Percentiles rank a stretch among this genome's conserved stretches.
Conservation (phyloP, 2,888 invertebrate genomes). For the Theodoxus fluviatilis region DNA sequence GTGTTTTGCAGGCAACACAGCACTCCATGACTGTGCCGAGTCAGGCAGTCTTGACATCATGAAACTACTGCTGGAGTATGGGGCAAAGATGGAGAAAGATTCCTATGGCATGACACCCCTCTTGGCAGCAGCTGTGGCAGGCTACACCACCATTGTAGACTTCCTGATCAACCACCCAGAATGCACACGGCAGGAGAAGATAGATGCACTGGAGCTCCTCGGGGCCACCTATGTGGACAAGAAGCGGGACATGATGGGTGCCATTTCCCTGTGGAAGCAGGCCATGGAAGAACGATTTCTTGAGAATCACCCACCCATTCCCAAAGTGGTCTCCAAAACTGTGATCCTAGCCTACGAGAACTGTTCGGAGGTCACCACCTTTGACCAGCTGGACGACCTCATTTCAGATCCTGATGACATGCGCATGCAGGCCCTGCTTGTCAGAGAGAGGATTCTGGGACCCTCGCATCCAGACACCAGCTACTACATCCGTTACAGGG, state of each 20-base stretch:
- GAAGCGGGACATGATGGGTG: slow-evolving; percentile 86
- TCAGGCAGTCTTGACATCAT: slow-evolving; percentile 92
- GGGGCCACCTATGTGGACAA: slow-evolving; percentile 98
- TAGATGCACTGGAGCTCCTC: slow-evolving; percentile 88
- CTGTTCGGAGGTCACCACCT: slow-evolving; percentile 81
- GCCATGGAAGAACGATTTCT: slow-evolving; percentile 78
- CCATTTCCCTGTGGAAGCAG: slow-evolving; percentile 85
- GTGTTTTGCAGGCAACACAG: slow-evolving; percentile 85
- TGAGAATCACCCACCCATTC: slow-evolving; percentile 66
- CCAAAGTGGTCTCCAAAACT: slow-evolving; percentile 76
- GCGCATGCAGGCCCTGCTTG: slow-evolving; percentile 87
- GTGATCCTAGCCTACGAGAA: slow-evolving; percentile 88
- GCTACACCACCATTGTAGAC: slow-evolving; percentile 91
- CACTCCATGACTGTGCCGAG: slow-evolving; percentile 97
- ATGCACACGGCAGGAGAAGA: slow-evolving; percentile 74
- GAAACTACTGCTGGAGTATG: slow-evolving; percentile 84
- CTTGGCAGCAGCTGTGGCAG: slow-evolving; percentile 87
- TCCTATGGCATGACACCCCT: slow-evolving; percentile 96
- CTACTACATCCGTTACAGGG: slow-evolving; percentile 92
- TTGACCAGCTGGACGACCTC: slow-evolving; percentile 82
- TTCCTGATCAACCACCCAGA: slow-evolving; percentile 75
- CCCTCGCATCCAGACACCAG: slow-evolving; percentile 96
- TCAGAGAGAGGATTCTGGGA: slow-evolving; percentile 86
- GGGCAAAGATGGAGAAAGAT: slow-evolving; percentile 92
- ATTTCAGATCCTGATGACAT: slow-evolving; percentile 93